Conservation (phyloP, 2,888 invertebrate species). For the Candidula unifasciata region DNA sequence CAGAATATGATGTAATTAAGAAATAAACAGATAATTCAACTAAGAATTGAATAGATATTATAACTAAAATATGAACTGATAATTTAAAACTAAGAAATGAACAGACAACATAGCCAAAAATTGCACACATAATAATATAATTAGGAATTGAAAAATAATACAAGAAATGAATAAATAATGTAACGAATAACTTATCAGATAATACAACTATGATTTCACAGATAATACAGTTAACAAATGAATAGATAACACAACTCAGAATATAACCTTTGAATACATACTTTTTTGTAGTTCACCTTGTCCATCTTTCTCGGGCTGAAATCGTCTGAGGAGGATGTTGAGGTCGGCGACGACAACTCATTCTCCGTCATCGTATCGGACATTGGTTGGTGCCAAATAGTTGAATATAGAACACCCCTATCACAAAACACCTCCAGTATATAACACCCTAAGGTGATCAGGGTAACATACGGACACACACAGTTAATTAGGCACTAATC, state of each 20-base stretch:
- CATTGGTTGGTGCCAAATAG: not conserved
- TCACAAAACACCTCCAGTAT: not conserved
- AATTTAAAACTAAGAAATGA: too few species aligned
- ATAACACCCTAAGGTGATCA: not conserved
- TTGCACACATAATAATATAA: too few species aligned
- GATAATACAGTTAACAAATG: too few species aligned
- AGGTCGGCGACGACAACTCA: conserved; percentile 41
- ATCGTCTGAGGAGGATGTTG: conserved; percentile 20
- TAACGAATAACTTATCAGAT: not conserved
- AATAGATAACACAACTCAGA: not conserved
- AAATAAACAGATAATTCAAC: too few species aligned
- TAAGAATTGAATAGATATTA: too few species aligned
- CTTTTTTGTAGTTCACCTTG: conserved; percentile 35
- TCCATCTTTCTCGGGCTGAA: conserved; percentile 22
- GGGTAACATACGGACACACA: too few species aligned
- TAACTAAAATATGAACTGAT: too few species aligned
- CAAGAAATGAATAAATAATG: not conserved
- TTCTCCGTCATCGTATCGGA: conserved; percentile 30
- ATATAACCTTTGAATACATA: not conserved
- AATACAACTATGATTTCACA: not conserved
- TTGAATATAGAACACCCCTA: not conserved
- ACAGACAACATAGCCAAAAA: too few species aligned
- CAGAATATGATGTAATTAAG: too few species aligned
- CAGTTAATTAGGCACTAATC: too few species aligned
- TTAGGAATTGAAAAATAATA: too few species aligned